These are phyloP conservation scores for Galeruca laticollis DNA, from an alignment of 2,888 invertebrate genomes.

Conservation along the genomic window DNA sequence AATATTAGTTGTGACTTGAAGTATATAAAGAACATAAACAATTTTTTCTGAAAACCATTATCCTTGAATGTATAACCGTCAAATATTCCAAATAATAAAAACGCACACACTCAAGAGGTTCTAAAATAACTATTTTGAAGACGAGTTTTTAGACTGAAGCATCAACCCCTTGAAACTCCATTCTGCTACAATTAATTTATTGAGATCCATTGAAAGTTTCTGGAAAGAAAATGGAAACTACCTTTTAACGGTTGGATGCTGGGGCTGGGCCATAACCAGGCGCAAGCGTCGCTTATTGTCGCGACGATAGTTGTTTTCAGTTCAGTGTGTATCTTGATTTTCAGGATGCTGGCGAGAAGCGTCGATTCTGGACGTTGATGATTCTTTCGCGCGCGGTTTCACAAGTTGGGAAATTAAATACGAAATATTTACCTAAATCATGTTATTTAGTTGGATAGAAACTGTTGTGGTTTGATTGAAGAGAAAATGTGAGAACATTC, in stretches of 20 bases:
- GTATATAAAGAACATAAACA: no score
- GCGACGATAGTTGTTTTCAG: slow-evolving; percentile 28
- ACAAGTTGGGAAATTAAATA: not conserved
- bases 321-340: slow-evolving; percentile 32
- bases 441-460: not conserved
- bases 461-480: not conserved
- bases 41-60: no score
- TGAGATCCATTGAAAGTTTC: slow-evolving; percentile 8
- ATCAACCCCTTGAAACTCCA: not conserved
- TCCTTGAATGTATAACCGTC: no score
- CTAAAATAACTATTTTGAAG: not conserved
- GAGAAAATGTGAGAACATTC: slow-evolving; percentile 3
- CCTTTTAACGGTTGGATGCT: slow-evolving; percentile 32
- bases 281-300: slow-evolving; percentile 33
- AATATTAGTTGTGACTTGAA: no score
- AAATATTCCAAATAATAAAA: no score
- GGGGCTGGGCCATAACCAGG: slow-evolving; percentile 32
- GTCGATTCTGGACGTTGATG: not conserved
- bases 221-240: slow-evolving; percentile 21
- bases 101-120: no score
- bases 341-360: slow-evolving; percentile 28
- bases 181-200: slow-evolving; percentile 18
- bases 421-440: not conserved
- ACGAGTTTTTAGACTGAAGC: not conserved
- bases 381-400: slow-evolving; percentile 27